A percentile compares a stretch with the other conserved stretches of the same genome.
These are phyloP conservation scores for Sinhomidia bicolor DNA, from an alignment of 2,888 invertebrate genomes.

Conservation along the genomic window DNA sequence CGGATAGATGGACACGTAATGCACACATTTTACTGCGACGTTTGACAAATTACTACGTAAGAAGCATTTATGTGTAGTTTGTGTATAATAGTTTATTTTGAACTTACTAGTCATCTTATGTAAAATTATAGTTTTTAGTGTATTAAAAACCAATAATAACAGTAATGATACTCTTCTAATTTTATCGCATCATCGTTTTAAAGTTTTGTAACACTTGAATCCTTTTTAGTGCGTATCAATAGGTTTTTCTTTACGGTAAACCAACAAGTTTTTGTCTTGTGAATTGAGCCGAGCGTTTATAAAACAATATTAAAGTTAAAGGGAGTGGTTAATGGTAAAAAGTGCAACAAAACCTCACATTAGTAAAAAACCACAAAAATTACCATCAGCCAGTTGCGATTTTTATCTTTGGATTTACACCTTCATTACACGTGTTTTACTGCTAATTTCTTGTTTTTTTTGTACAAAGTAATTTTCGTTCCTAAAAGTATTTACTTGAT, in stretches of 20 bases:
- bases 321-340: neutral
- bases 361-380: slow-evolving; percentile 3
- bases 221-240: slow-evolving; percentile 51
- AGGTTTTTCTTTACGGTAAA: neutral
- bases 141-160: slow-evolving; percentile 19
- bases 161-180: neutral
- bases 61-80: no score
- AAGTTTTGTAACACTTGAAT: neutral
- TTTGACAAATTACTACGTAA: no score
- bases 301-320: neutral
- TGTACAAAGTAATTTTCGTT: no score
- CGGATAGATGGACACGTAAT: no score
- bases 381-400: slow-evolving; percentile 28
- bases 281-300: neutral
- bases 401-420: slow-evolving; percentile 34
- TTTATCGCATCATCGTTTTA: slow-evolving; percentile 8
- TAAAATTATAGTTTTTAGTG: slow-evolving; percentile 23
- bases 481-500: neutral
- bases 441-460: slow-evolving; percentile 22
- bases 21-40: no score
- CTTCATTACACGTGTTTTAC: slow-evolving; percentile 34
- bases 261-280: neutral
- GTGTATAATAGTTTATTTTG: no score
- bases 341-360: neutral
- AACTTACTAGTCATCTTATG: no score